phyloP scores from a whole-genome alignment of 1,140 invertebrate species.

The Phthorimaea operculella region DNA sequence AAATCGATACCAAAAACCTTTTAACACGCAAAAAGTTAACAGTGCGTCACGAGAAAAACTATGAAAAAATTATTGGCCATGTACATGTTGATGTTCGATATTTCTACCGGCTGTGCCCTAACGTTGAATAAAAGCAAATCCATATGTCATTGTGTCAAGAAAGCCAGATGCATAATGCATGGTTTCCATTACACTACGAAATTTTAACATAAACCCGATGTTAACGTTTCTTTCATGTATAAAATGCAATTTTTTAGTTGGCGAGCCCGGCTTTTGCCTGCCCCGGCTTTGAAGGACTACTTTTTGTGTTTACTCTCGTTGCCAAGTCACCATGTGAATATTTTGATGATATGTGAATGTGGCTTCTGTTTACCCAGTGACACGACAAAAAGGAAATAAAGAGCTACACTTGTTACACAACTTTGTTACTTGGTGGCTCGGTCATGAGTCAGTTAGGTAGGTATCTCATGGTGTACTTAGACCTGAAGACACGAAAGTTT shows the following conservation, averaged over 20 bases:
- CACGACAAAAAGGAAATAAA: too few relatives aligned
- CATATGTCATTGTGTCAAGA: constrained; percentile 59
- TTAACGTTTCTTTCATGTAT: constrained; percentile 61
- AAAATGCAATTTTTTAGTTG: constrained; percentile 54
- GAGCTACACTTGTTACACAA: too few relatives aligned
- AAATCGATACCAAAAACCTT: constrained; percentile 38
- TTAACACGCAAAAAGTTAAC: constrained; percentile 27
- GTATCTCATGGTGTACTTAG: too few relatives aligned
- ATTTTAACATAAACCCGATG: constrained; percentile 63
- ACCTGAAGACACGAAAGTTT: too few relatives aligned
- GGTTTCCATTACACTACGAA: constrained; percentile 65
- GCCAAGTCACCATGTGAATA: constrained; percentile 3
- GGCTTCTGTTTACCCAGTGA: too few relatives aligned
- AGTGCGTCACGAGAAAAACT: constrained; percentile 32
- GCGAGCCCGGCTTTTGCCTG: constrained; percentile 19
- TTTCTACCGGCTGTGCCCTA: constrained; percentile 45
- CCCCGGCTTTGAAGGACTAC: constrained; percentile 17
- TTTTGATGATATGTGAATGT: constrained; percentile 2
- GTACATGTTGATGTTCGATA: constrained; percentile 31
- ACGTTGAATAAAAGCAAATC: constrained; percentile 47
- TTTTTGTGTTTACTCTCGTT: constrained; percentile 29
- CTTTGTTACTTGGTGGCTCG: too few relatives aligned
- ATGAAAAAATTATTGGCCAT: constrained; percentile 39
- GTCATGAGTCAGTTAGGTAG: too few relatives aligned
- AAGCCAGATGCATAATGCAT: constrained; percentile 54